phyloP scores from a whole-genome alignment of 2,888 invertebrate genomes.

The Caenorhabditis wallacei region DNA sequence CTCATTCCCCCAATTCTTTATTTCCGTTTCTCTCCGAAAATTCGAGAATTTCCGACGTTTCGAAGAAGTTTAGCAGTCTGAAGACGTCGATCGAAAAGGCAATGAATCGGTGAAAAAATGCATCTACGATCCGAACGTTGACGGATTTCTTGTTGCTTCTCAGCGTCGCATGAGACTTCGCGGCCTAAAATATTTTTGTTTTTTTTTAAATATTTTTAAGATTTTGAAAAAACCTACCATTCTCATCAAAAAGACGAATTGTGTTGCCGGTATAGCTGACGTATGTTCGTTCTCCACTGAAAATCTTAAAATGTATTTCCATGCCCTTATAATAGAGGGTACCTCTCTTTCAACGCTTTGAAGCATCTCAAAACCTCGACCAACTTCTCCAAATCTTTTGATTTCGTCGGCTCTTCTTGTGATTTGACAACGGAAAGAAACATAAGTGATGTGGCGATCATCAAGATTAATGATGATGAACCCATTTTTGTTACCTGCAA shows the following conservation, averaged over 20 bases:
- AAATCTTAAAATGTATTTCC: background rate
- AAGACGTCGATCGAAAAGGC: conserved; percentile 67
- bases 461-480: conserved; percentile 22
- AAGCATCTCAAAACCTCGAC: conserved; percentile 48
- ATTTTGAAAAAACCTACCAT: conserved; percentile 26
- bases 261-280: conserved; percentile 45
- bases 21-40: conserved; percentile 31
- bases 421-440: conserved; percentile 7
- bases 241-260: conserved; percentile 48
- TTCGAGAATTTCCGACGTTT: background rate
- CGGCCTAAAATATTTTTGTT: conserved; percentile 41
- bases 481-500: conserved; percentile 45
- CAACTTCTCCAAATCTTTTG: conserved; percentile 19
- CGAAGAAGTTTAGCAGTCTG: conserved; percentile 41
- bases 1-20: background rate
- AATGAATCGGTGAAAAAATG: conserved; percentile 71
- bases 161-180: conserved; percentile 53
- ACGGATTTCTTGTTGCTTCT: conserved; percentile 43
- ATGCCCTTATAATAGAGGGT: background rate
- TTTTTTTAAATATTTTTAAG: background rate
- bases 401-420: background rate
- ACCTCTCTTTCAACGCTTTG: conserved; percentile 49
- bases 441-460: conserved; percentile 38
- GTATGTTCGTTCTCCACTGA: conserved; percentile 54
- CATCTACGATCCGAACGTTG: conserved; percentile 57